Conservation (phyloP, 2,797 vertebrate species). For the Coracias cyanogaster region DNA sequence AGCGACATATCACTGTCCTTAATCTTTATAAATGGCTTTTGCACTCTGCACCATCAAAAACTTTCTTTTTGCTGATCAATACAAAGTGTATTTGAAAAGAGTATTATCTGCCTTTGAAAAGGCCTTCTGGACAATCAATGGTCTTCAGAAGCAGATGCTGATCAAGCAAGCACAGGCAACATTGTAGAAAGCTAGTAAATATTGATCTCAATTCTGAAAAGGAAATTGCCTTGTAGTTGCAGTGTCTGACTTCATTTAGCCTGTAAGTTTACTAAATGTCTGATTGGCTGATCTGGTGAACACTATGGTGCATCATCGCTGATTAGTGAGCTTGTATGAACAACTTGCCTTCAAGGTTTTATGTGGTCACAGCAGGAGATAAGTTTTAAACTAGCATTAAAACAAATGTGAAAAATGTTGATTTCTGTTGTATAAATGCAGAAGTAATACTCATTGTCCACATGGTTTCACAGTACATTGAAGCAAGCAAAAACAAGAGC, state of each 20-base stretch:
- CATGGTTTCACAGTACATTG: neutral
- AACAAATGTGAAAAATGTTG: neutral
- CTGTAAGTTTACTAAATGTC: neutral
- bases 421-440: neutral
- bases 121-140: conserved; percentile 83
- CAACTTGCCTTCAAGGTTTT: neutral
- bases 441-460: neutral
- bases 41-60: conserved; percentile 73
- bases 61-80: conserved; percentile 82
- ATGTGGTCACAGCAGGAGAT: neutral
- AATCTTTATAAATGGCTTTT: conserved; percentile 75
- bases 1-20: conserved; percentile 30
- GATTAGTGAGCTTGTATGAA: neutral
- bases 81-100: conserved; percentile 85
- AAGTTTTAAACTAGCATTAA: neutral
- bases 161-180: conserved; percentile 81
- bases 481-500: neutral
- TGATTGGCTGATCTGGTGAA: neutral
- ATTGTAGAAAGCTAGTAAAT: conserved; percentile 80
- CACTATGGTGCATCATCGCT: neutral
- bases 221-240: conserved; percentile 75
- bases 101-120: conserved; percentile 83
- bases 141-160: conserved; percentile 86
- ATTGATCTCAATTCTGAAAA: conserved; percentile 83
- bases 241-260: conserved; percentile 35